Evolutionary conservation across 2,797 vertebrate species (phyloP), one percentile per base, ranked within the genome.

Genomic region (Parotocinclus haroldoi): DNA sequence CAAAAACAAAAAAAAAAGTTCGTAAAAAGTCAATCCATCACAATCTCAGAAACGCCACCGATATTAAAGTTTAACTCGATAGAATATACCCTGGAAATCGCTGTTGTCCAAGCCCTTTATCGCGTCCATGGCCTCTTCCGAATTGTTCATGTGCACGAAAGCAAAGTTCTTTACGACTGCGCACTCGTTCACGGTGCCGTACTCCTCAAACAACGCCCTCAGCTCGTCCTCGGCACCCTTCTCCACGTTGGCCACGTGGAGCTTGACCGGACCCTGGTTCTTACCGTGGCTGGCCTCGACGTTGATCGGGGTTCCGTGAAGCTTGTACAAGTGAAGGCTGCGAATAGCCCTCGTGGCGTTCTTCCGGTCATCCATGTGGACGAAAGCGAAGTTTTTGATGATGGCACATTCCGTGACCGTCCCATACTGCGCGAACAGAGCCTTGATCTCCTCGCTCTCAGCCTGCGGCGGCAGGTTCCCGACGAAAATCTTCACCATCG

Each of bases 401-500:
- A 91, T 91, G 48, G 90, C 90, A 13, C 91, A 91, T 63, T 92
- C 91, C 0, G 87, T 90, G 36, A 92, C 89, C 0, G 82, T 82
- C 69, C 91, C 91, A 3, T 89, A 90, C 38, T 86, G 75, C 0
- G 84, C 72, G 10, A 92, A 92, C 4, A 92, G 84, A 1, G 85
- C 76, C 39, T 91, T 88, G 0, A 92, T 80, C 39, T 92, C 90
- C 0, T 92, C 90, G 42, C 84, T 88, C 27, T 82, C 80, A 0
- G 89, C 81, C 54, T 91, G 73, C 37, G 82, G 86, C 3, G 91
- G 87, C 40, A 92, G 83, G 75, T 92, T 92, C 0, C 91, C 91
- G 4, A 92, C 89, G 72, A 92, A 92, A n/a, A 92, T 91, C 76
- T 92, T 92, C 71, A 92, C 91, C 91, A 92, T 92, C 19, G 77